These are phyloP conservation scores for Nomada flava DNA, from an alignment of 2,888 invertebrate species.

Conservation along the genomic window DNA sequence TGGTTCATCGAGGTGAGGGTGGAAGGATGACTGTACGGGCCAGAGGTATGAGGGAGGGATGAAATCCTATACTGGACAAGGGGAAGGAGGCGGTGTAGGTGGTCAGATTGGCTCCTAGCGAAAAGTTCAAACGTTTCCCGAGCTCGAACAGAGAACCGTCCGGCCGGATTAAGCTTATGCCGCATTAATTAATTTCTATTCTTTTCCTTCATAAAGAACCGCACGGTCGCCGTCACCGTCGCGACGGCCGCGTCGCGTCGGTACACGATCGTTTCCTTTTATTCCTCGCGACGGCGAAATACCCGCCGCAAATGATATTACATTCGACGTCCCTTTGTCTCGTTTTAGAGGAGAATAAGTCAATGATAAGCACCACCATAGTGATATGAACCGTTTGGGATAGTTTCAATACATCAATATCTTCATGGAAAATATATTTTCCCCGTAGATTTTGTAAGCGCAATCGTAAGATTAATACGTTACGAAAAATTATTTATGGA, in stretches of 20 bases:
- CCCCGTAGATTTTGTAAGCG: too few relatives aligned
- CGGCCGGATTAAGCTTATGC: constrained; percentile 55
- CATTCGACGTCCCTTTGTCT: constrained; percentile 23
- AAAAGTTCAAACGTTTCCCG: constrained; percentile 77
- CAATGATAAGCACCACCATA: not conserved
- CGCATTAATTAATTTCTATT: constrained; percentile 60
- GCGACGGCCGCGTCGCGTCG: not conserved
- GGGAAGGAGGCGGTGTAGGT: constrained; percentile 74
- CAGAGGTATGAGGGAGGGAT: constrained; percentile 75
- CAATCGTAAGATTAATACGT: too few relatives aligned
- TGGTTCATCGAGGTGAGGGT: constrained; percentile 76
- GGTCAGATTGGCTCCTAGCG: constrained; percentile 75
- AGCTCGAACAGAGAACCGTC: constrained; percentile 64
- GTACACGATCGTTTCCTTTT: constrained; percentile 7
- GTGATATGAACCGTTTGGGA: not conserved
- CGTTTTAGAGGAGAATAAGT: not conserved
- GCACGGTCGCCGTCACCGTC: not conserved
- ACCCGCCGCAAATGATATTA: constrained; percentile 32
- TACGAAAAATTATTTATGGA: too few relatives aligned
- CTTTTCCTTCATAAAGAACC: constrained; percentile 37
- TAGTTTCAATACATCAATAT: too few relatives aligned
- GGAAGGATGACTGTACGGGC: constrained; percentile 67
- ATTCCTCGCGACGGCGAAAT: constrained; percentile 18
- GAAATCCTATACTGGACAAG: constrained; percentile 82
- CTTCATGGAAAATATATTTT: too few relatives aligned